These are phyloP conservation scores for Dicycla oo DNA, from an alignment of 2,888 invertebrate species.

Conservation along the genomic window DNA sequence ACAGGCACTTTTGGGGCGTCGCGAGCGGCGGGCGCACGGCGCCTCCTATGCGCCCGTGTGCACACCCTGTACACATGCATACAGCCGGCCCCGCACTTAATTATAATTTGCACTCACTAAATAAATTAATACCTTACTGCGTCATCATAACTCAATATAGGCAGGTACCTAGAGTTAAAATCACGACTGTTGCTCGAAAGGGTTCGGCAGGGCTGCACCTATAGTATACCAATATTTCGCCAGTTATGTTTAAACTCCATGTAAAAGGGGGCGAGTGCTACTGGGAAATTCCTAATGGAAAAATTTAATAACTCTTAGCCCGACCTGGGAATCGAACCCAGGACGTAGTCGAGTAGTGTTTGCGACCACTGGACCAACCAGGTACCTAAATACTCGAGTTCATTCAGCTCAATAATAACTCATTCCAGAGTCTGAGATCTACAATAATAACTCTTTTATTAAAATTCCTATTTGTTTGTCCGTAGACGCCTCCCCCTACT, in stretches of 20 bases:
- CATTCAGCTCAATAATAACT: not conserved
- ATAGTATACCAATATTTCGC: not conserved
- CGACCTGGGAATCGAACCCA: slow-evolving; percentile 1
- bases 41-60: no score
- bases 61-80: no score
- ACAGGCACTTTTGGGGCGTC: no score
- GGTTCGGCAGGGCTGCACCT: not conserved
- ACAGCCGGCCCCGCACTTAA: no score
- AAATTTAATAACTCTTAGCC: not conserved
- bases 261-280: not conserved
- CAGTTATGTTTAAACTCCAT: not conserved
- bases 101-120: no score
- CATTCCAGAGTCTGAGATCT: not conserved
- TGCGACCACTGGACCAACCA: no score
- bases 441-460: not conserved
- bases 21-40: no score
- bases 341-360: not conserved
- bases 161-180: no score
- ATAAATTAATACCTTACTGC: not conserved
- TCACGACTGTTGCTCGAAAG: not conserved
- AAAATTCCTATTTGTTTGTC: slow-evolving; percentile 32
- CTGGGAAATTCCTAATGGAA: not conserved
- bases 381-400: not conserved
- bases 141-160: not conserved
- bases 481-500: slow-evolving; percentile 80